Base-by-base conservation (phyloP, 2,113 vertebrate species). In the Illadopsis cleaveri region DNA sequence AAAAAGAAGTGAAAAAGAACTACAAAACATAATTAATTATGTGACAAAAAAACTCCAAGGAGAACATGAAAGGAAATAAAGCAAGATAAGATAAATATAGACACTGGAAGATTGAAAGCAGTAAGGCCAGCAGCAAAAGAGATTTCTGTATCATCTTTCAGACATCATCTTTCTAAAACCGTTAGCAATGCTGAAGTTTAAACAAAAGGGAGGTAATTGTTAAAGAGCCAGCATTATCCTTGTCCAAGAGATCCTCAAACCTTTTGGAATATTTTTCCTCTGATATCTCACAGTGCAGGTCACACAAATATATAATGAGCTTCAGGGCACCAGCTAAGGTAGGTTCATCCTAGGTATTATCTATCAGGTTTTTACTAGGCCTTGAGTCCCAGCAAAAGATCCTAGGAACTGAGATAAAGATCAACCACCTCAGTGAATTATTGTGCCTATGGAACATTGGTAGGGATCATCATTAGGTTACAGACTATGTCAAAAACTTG, bases 221-320 rank as follows among this genome's bases (percentile, higher is more conserved):
- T 83, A 56, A 68, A 90, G 8, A 73, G 5, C 1, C 10, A 57
- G 2, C 0, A 2, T 35, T 38, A 33, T 31, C 15, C 22, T 66
- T 84, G n/a, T 27, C 19, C 40, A 84, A 51, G 6, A 56, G 9
- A 45, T 37, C 4, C 12, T 84, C 5, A 7, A 78, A 35, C 4
- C 27, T 73, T 27, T 27, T 38, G 3, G n/a, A 60, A 33, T 68
- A 27, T 35, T 61, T 65, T 86, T 47, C 30, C 15, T 27, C 5
- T 1, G 0, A 11, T n/a, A 53, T 56, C 42, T 70, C 85, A 51
- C 33, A 83, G 30, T 30, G 3, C 7, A 64, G 0, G 9, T 58
- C 15, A 50, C 5, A 0, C 7, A 72, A 66, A 54, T 11, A 7
- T 44, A 47, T 51, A 64, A 50, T 19, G 15, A 91, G 3, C 19